A percentile compares a stretch with the other conserved stretches of the same genome.
These are phyloP conservation scores for Pseudococcus longispinus DNA, from an alignment of 2,888 invertebrate species.

Conservation along the genomic window DNA sequence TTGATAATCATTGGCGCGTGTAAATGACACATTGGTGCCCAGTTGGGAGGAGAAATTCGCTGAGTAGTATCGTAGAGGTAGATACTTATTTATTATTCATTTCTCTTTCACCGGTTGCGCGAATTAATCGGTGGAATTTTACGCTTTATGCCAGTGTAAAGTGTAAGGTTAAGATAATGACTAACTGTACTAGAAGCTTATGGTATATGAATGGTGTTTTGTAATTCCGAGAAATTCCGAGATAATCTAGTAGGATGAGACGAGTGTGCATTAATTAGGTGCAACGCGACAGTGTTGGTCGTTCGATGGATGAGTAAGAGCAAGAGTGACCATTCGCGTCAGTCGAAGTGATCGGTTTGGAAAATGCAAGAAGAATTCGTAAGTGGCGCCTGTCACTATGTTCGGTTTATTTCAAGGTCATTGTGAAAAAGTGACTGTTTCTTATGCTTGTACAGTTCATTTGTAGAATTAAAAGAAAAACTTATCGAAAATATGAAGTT, in stretches of 20 bases:
- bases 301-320: background rate
- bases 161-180: background rate
- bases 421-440: background rate
- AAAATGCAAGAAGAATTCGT: background rate
- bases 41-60: background rate
- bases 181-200: background rate
- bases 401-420: background rate
- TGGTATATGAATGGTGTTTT: background rate
- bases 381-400: too few species aligned
- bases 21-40: background rate
- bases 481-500: too few species aligned
- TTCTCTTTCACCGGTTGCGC: conserved; percentile 17
- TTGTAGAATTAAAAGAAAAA: too few species aligned
- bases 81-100: background rate
- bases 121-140: conserved; percentile 8
- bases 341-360: background rate
- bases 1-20: background rate
- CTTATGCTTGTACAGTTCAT: too few species aligned
- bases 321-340: background rate
- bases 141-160: background rate
- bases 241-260: background rate
- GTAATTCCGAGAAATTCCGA: conserved; percentile 14
- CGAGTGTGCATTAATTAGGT: background rate
- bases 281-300: background rate
- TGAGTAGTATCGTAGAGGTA: background rate